phyloP scores from a whole-genome alignment of 1,140 invertebrate species.

The Onthophagus taurus region DNA sequence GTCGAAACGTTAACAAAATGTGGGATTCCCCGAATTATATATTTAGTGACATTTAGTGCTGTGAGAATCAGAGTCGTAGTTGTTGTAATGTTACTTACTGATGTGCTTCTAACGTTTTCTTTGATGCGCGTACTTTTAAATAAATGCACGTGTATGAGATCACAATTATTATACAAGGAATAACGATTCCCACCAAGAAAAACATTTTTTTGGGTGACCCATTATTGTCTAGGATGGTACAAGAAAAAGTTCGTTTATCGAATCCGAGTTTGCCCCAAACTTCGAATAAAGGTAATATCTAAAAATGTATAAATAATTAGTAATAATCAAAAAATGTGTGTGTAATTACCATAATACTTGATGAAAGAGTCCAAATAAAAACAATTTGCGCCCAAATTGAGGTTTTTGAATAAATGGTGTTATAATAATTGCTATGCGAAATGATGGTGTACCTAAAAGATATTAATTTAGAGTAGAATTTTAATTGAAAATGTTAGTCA shows the following conservation, averaged over 20 bases:
- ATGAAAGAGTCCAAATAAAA: too few relatives aligned
- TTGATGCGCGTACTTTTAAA: constrained; percentile 62
- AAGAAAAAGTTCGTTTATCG: constrained; percentile 68
- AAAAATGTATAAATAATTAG: too few relatives aligned
- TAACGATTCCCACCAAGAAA: constrained; percentile 70
- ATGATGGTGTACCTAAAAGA: too few relatives aligned
- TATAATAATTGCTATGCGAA: too few relatives aligned
- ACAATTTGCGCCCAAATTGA: too few relatives aligned
- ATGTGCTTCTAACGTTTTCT: constrained; percentile 57
- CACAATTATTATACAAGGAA: constrained; percentile 74
- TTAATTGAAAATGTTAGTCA: too few relatives aligned
- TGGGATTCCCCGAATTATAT: too few relatives aligned
- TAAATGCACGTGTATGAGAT: constrained; percentile 79
- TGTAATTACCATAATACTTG: too few relatives aligned
- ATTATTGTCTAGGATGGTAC: constrained; percentile 72
- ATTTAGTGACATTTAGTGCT: background rate
- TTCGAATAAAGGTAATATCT: constrained; percentile 68
- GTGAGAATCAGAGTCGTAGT: background rate
- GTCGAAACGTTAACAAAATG: constrained; percentile 3
- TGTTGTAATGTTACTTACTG: constrained; percentile 37
- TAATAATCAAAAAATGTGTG: too few relatives aligned
- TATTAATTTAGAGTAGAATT: too few relatives aligned
- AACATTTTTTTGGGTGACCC: constrained; percentile 79
- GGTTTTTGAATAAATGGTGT: too few relatives aligned
- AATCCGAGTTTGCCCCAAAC: constrained; percentile 74